phyloP scores from a whole-genome alignment of 1,140 invertebrate species.

The Acromyrmex echinatior region DNA sequence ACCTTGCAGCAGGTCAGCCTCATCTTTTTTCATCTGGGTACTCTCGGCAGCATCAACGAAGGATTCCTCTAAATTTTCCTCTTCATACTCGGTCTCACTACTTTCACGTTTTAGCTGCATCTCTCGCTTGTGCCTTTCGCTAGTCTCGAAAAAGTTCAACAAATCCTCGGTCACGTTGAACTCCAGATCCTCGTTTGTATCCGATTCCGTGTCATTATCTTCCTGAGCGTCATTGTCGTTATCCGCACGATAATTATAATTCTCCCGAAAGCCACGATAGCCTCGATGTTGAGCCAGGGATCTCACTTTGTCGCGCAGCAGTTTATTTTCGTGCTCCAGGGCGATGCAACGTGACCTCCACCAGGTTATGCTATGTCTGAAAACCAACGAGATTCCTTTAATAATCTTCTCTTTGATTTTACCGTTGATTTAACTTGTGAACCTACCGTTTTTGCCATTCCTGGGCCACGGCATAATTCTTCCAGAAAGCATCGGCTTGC shows the following conservation, averaged over 20 bases:
- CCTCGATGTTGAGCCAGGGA: conserved; percentile 54
- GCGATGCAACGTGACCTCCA: conserved; percentile 90
- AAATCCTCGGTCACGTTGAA: conserved; percentile 90
- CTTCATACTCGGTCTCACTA: conserved; percentile 64
- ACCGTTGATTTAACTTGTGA: background rate
- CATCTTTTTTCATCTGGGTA: conserved; percentile 79
- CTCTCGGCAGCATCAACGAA: conserved; percentile 67
- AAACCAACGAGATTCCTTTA: conserved; percentile 45
- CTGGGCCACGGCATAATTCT: conserved; percentile 82
- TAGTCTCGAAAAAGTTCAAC: conserved; percentile 89
- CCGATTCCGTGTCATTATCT: background rate
- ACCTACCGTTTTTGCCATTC: conserved; percentile 84
- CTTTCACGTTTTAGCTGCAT: conserved; percentile 83
- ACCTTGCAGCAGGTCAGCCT: conserved; percentile 88
- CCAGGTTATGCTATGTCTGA: conserved; percentile 87
- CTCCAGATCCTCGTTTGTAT: conserved; percentile 81
- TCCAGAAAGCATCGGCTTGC: conserved; percentile 83
- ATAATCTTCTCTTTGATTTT: background rate
- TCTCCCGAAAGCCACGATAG: background rate
- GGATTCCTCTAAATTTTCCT: conserved; percentile 61
- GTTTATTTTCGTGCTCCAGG: conserved; percentile 89
- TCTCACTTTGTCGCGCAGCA: conserved; percentile 86
- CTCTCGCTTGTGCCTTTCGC: conserved; percentile 87
- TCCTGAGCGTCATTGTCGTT: background rate
- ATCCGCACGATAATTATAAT: background rate